Base-by-base conservation (phyloP, 2,888 invertebrate genomes). In the Steromphala cineraria region DNA sequence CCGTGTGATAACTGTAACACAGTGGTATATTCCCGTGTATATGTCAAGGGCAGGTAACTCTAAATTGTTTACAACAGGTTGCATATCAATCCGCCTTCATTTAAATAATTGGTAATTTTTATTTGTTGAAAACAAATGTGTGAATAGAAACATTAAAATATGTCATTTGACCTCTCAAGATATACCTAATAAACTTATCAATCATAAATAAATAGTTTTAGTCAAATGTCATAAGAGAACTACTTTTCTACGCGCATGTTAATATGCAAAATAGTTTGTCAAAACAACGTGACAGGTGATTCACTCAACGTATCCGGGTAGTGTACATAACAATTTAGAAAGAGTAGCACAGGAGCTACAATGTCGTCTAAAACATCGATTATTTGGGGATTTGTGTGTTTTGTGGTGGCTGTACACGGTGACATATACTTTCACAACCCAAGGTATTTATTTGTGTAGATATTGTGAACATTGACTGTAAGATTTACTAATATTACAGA, bases 361-460 rank as follows among this genome's bases (percentile, higher is more conserved):
- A 62, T 62, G 62, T 62, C 21, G n/a, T 17, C 24, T 24, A 24
- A 3, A 7, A 13, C 28, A 5, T 3, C 24, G 24, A 24, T 62
- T 21, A 24, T 62, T 17, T 4, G 10, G 13, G 62, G 62, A 62
- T 3, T 62, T 17, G 28, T 62, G 24, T 62, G 13, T 36, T 28
- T 53, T 53, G 31, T 53, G 13, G 28, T 53, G 36, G 21, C 31
- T 28, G 81, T 79, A 19, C 46, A 40, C 24, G 87, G 84, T 56
- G 92, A 92, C 80, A 88, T 91, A 46, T 92, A 92, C 81, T 80
- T 92, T 62, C 91, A 92, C 82, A 91, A 89, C 83, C 89, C 89
- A 46, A 89, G 92, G 92, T 91, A 87, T 85, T 84, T 46, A 46
- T 46, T 10, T 13, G 13, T 46, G 7, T 46, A 46, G 10, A 36